Base-by-base conservation (phyloP, 2,888 invertebrate species). In the Cetonia aurata region DNA sequence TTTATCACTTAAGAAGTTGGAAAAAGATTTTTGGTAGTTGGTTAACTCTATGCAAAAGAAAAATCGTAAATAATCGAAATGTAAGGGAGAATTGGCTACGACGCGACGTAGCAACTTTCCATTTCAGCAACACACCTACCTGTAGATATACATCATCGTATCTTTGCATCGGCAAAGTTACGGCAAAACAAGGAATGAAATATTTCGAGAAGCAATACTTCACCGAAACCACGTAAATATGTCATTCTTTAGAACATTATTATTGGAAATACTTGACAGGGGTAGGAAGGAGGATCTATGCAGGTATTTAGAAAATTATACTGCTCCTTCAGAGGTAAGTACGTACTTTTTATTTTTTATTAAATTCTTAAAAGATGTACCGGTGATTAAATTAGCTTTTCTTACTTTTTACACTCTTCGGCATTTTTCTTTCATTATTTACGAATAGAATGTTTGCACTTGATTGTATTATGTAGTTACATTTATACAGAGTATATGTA, bases 241-340 rank as follows among this genome's bases (percentile, higher is more conserved):
- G 56, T 41, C 56, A 41, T 56, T 37, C 41, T 56, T 9, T 41
- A 37, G 37, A 56, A 17, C 41, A 17, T 56, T 56, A 56, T 56
- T 56, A 41, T 13, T 41, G 56, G 41, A 56, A 56, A 56, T 56
- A 56, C 56, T 56, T 56, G 4, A 13, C 56, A 13, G 37, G 9
- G 25, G 37, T 15, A n/a, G 33, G 33, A 37, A 19, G 56, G 25
- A 25, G 25, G 25, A 4, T 25, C 1, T 25, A 25, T 37, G 41
- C 37, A 56, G 15, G 37, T 41, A 56, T 56, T 56, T 56, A 56
- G 56, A 37, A 56, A 56, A 56, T 56, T 56, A 13, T 17, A 37
- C 25, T 56, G 17, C 41, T 25, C 37, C 37, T 15, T 37, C 37
- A 10, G 41, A n/a, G n/a, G 12, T 12, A 37, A 37, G 10, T 56